These are phyloP conservation scores for Phyllostomus discolor DNA, from an alignment of 2,113 vertebrate genomes.

Conservation along the genomic window DNA sequence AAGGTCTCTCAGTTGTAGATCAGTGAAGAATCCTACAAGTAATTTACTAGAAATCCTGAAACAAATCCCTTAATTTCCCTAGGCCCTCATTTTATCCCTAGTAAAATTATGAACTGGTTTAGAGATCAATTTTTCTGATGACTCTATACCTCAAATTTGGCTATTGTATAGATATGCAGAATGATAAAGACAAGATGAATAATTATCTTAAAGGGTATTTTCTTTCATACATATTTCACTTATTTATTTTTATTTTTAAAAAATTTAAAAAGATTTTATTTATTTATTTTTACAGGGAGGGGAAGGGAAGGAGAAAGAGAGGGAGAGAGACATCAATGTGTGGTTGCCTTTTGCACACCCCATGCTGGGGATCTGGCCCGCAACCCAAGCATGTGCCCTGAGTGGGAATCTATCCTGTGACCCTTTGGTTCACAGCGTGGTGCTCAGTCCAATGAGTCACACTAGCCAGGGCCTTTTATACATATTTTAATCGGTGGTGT, in stretches of 20 bases:
- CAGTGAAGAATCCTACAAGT: neutral
- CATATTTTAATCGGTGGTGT: neutral
- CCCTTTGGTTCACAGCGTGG: too few relatives aligned
- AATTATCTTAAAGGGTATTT: neutral
- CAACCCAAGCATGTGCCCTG: too few relatives aligned
- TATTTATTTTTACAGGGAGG: too few relatives aligned
- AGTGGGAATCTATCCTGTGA: too few relatives aligned
- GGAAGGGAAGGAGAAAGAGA: too few relatives aligned
- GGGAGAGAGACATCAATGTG: too few relatives aligned
- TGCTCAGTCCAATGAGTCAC: too few relatives aligned
- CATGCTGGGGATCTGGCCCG: too few relatives aligned
- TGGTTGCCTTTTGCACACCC: too few relatives aligned
- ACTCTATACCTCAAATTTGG: neutral
- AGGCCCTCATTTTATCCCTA: neutral
- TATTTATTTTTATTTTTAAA: too few relatives aligned
- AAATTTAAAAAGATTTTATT: too few relatives aligned
- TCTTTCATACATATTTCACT: neutral
- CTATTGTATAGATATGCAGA: neutral
- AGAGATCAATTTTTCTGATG: neutral
- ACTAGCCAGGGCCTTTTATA: too few relatives aligned
- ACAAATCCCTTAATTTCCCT: neutral
- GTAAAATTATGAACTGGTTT: neutral
- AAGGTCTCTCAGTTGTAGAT: neutral
- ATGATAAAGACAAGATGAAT: neutral
- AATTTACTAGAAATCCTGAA: neutral